A percentile compares a stretch with the other conserved stretches of the same genome.
phyloP scores from a whole-genome alignment of 2,113 vertebrate genomes.

The Oenanthe oenanthe region DNA sequence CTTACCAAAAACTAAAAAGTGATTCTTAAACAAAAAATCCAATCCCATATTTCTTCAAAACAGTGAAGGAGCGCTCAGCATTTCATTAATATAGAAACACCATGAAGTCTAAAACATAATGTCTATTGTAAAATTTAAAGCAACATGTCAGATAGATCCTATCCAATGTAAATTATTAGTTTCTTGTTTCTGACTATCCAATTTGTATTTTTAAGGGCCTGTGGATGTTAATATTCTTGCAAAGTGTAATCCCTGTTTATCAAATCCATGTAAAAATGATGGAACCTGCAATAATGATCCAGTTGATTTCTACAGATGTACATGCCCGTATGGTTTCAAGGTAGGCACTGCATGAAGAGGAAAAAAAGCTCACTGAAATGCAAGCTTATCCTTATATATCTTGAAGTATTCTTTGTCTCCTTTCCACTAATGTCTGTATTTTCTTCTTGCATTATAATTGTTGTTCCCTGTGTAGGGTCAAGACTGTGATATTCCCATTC shows the following conservation, averaged over 20 bases:
- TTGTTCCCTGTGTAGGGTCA: conserved; percentile 82
- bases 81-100: neutral
- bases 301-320: conserved; percentile 94
- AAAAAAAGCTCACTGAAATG: neutral
- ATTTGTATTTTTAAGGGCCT: conserved; percentile 81
- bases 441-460: neutral
- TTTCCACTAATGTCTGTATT: neutral
- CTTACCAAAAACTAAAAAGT: neutral
- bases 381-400: neutral
- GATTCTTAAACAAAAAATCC: neutral
- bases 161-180: neutral
- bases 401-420: neutral
- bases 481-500: conserved; percentile 93
- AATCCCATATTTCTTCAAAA: neutral
- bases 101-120: neutral
- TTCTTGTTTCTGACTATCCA: neutral
- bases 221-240: conserved; percentile 91
- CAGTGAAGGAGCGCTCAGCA: neutral
- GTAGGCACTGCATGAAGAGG: conserved; percentile 61
- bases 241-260: conserved; percentile 97
- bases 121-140: neutral
- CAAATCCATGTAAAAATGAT: conserved; percentile 94
- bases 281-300: conserved; percentile 95
- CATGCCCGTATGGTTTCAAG: conserved; percentile 97
- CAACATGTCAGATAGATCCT: neutral